These are phyloP conservation scores for Probosciger aterrimus DNA, from an alignment of 2,113 vertebrate species.

Conservation along the genomic window DNA sequence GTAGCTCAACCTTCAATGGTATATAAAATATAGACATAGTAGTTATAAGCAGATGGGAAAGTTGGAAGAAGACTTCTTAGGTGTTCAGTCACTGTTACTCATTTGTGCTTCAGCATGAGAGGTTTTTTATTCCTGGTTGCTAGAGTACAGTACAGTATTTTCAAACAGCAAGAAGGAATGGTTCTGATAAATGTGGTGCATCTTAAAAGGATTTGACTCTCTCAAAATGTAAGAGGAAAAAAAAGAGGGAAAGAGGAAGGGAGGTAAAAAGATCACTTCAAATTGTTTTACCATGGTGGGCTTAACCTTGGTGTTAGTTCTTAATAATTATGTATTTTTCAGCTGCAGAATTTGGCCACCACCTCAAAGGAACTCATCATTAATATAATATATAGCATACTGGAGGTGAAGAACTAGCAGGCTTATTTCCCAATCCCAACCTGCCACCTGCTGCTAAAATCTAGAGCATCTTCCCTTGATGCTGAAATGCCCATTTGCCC, in stretches of 20 bases:
- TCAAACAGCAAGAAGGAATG: background rate
- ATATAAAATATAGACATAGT: background rate
- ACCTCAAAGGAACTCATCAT: background rate
- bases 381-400: background rate
- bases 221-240: background rate
- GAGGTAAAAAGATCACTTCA: background rate
- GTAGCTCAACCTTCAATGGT: background rate
- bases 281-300: background rate
- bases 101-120: background rate
- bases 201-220: background rate
- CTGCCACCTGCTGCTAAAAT: conserved; percentile 24
- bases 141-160: background rate
- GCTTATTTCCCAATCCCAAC: background rate
- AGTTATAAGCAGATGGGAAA: background rate
- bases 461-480: background rate
- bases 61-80: background rate
- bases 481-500: background rate
- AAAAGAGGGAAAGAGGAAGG: background rate
- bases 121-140: background rate
- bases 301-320: background rate
- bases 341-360: background rate
- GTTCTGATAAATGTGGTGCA: background rate
- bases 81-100: background rate
- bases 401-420: background rate
- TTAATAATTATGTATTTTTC: conserved; percentile 17